phyloP scores from a whole-genome alignment of 30 jellyfish, hydroid and myxozoan species.

The Sanderia malayensis region DNA sequence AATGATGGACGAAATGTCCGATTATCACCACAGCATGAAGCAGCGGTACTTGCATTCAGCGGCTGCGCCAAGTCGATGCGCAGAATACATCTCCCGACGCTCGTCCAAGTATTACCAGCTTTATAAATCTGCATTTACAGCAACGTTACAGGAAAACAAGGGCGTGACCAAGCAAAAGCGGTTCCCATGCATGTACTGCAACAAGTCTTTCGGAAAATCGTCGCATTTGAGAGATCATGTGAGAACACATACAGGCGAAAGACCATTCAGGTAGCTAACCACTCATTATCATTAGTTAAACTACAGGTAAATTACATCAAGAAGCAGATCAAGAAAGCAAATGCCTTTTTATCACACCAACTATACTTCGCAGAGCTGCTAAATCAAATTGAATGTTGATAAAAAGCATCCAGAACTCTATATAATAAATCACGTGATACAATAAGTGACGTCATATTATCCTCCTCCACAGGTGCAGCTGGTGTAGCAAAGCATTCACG shows the following conservation, averaged over 20 bases:
- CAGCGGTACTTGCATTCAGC: slow-evolving; percentile 24
- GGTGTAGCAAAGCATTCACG: slow-evolving; percentile 94
- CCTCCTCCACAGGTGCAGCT: slow-evolving; percentile 48
- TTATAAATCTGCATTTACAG: slow-evolving; percentile 32
- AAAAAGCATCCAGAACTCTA: no score
- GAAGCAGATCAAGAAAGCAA: no score
- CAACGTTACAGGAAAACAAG: slow-evolving; percentile 13
- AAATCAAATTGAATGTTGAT: no score
- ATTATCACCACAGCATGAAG: slow-evolving; percentile 29
- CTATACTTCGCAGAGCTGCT: no score
- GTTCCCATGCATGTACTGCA: slow-evolving; percentile 94
- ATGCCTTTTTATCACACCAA: no score
- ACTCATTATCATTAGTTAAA: no score
- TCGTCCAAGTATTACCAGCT: slow-evolving; percentile 27
- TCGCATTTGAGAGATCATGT: slow-evolving; percentile 95
- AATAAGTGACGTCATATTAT: no score
- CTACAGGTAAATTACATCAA: no score
- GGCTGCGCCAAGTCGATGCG: slow-evolving; percentile 11
- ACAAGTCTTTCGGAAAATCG: slow-evolving; percentile 88
- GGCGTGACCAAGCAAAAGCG: slow-evolving; percentile 46
- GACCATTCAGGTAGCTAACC: slow-evolving; percentile 82
- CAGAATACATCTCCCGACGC: slow-evolving; percentile 31
- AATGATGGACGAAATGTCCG: slow-evolving; percentile 63
- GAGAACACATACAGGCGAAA: slow-evolving; percentile 98
- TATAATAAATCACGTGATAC: no score